Conservation (phyloP, 2,797 vertebrate genomes). For the Pangasius larnaudii region DNA sequence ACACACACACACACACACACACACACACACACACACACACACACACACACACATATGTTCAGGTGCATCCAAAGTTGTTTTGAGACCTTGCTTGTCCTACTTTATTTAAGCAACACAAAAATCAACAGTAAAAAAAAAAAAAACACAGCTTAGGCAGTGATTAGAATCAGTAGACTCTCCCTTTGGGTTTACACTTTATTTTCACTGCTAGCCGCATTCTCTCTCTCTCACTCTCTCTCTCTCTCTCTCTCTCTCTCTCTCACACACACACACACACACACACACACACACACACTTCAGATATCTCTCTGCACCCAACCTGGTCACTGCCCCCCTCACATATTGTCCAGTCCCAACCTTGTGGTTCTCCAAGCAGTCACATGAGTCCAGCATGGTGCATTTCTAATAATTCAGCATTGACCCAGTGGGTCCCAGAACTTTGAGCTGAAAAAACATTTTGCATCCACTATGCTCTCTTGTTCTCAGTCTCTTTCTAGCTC, state of each 20-base stretch:
- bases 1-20: too few relatives aligned
- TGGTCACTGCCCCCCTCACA: neutral
- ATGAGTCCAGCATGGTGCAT: neutral
- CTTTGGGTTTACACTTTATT: slow-evolving; percentile 2
- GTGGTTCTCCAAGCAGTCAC: neutral
- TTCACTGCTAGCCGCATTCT: neutral
- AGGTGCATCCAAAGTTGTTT: neutral
- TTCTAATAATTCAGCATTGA: slow-evolving; percentile 33
- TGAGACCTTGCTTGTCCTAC: neutral
- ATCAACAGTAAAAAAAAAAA: slow-evolving; percentile 21
- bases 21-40: neutral
- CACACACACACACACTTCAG: neutral
- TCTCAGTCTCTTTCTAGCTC: slow-evolving; percentile 45
- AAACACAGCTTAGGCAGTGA: neutral
- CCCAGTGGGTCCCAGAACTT: slow-evolving; percentile 35
- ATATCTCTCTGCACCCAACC: neutral
- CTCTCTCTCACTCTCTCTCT: neutral
- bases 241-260: neutral
- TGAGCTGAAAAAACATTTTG: slow-evolving; percentile 44
- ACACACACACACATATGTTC: neutral
- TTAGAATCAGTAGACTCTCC: neutral
- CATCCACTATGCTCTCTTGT: slow-evolving; percentile 49
- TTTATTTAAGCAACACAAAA: slow-evolving; percentile 5
- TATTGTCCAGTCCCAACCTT: neutral
- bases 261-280: neutral